A percentile compares a stretch with the other conserved stretches of the same genome.
These are phyloP conservation scores for Drosophila lacicola DNA, from an alignment of 2,888 invertebrate genomes.

Conservation along the genomic window DNA sequence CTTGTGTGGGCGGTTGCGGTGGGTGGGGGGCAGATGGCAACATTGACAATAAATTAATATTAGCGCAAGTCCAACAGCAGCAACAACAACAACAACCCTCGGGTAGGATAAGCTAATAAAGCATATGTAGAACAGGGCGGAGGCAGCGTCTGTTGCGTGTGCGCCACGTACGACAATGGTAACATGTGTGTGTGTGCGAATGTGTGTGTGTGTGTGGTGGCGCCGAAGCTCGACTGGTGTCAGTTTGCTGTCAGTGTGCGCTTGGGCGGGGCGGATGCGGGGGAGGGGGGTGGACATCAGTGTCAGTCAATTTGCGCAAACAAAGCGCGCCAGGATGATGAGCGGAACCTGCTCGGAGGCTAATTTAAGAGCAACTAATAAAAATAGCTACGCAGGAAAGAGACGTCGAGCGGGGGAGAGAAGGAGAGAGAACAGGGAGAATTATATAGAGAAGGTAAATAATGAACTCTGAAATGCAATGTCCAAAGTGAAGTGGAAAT, in stretches of 20 bases:
- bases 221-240: slow-evolving; percentile 67
- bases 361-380: slow-evolving; percentile 55
- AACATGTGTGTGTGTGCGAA: slow-evolving; percentile 44
- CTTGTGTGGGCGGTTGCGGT: not conserved
- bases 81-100: slow-evolving; percentile 39
- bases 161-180: slow-evolving; percentile 40
- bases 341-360: slow-evolving; percentile 60
- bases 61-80: slow-evolving; percentile 51
- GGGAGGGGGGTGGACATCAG: slow-evolving; percentile 52
- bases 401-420: not conserved
- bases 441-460: not conserved
- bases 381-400: slow-evolving; percentile 11
- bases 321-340: slow-evolving; percentile 55
- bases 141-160: slow-evolving; percentile 18
- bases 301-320: slow-evolving; percentile 72
- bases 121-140: slow-evolving; percentile 59
- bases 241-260: slow-evolving; percentile 66
- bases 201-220: slow-evolving; percentile 8
- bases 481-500: too few species aligned
- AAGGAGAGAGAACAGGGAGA: not conserved
- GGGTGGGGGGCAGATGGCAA: slow-evolving; percentile 22
- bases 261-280: not conserved
- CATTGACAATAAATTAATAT: slow-evolving; percentile 77
- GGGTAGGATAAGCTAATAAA: slow-evolving; percentile 68
- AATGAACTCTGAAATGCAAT: not conserved